phyloP scores from a whole-genome alignment of 2,113 vertebrate genomes.

The Lagopus leucura region DNA sequence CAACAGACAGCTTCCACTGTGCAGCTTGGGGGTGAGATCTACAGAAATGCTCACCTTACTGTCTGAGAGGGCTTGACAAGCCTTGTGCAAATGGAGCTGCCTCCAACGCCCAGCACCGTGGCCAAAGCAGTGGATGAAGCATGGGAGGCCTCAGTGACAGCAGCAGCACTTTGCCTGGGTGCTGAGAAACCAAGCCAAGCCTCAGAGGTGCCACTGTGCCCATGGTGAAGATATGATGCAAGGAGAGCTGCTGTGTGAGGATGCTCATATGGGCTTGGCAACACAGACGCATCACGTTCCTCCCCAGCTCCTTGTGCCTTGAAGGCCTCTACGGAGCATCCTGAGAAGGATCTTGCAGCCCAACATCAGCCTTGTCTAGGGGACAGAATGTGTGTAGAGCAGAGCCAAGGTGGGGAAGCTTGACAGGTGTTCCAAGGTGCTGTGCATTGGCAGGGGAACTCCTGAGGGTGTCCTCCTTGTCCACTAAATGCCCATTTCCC shows the following conservation, averaged over 20 bases:
- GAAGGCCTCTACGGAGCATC: not conserved
- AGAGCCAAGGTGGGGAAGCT: not conserved
- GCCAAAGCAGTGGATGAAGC: not conserved
- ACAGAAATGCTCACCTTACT: not conserved
- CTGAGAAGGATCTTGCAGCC: not conserved
- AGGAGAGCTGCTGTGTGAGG: not conserved
- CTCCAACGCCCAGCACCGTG: no score
- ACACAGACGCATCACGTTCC: not conserved
- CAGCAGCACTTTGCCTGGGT: not conserved
- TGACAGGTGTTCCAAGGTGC: fast-evolving
- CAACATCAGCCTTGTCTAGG: not conserved
- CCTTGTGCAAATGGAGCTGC: not conserved
- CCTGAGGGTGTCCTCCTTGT: not conserved
- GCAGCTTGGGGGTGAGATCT: not conserved
- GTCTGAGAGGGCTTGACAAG: not conserved
- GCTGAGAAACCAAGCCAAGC: not conserved
- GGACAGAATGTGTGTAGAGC: fast-evolving
- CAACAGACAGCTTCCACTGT: not conserved
- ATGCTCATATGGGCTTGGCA: not conserved
- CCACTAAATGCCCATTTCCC: not conserved
- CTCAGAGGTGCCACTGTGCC: not conserved
- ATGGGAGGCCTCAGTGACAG: not conserved
- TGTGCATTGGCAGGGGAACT: not conserved
- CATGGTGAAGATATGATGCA: not conserved
- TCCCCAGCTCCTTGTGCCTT: not conserved